These are phyloP conservation scores for Enteromius mattozi DNA, from an alignment of 2,797 vertebrate species.

Conservation along the genomic window DNA sequence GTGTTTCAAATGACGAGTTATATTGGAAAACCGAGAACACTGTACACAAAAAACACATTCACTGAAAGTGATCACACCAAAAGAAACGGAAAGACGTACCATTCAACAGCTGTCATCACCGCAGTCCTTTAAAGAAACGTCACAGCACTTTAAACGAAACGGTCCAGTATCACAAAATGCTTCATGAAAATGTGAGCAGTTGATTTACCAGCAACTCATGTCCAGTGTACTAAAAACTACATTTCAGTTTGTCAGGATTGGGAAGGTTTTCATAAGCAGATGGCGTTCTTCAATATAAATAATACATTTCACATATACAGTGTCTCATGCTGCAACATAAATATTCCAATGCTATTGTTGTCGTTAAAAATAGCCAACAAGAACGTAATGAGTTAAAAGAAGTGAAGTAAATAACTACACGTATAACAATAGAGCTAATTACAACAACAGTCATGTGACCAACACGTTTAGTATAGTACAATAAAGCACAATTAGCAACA, in stretches of 20 bases:
- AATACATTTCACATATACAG: slow-evolving; percentile 70
- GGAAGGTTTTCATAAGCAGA: slow-evolving; percentile 16
- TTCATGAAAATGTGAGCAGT: slow-evolving; percentile 34
- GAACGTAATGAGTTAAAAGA: slow-evolving; percentile 65
- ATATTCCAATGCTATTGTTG: slow-evolving; percentile 75
- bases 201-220: background rate
- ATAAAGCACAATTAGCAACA: slow-evolving; percentile 72
- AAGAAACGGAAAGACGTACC: slow-evolving; percentile 14
- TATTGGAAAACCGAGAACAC: slow-evolving; percentile 80
- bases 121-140: slow-evolving; percentile 23
- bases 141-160: slow-evolving; percentile 29
- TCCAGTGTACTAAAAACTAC: slow-evolving; percentile 44
- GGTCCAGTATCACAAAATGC: slow-evolving; percentile 42
- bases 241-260: background rate
- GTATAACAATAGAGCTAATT: slow-evolving; percentile 71
- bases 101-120: slow-evolving; percentile 17
- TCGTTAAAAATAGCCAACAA: slow-evolving; percentile 79
- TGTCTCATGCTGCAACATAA: slow-evolving; percentile 83
- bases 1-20: slow-evolving; percentile 75
- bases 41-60: slow-evolving; percentile 76
- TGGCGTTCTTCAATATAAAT: slow-evolving; percentile 53
- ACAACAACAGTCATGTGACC: slow-evolving; percentile 73
- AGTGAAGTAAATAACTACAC: slow-evolving; percentile 69
- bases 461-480: slow-evolving; percentile 75
- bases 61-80: slow-evolving; percentile 62